Base-by-base conservation (phyloP, 2,888 invertebrate species). In the Lysandra bellargus region DNA sequence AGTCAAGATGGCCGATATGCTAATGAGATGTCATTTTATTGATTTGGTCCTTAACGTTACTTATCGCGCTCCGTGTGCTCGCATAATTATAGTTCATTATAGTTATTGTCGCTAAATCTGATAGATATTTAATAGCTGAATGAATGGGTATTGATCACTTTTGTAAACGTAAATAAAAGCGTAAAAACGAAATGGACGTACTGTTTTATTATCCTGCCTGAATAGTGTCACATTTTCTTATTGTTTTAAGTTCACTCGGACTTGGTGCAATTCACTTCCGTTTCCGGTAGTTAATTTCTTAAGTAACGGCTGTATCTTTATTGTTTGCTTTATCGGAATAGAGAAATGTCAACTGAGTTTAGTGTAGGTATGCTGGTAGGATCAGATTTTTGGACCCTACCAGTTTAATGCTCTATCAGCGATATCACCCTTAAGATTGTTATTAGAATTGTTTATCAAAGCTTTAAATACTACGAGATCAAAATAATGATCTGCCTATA, bases 1-100 rank as follows among this genome's bases (percentile, higher is more conserved):
- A 82, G 80, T 83, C 85, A 85, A 88, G 87, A 89, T 89, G 86
- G 85, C 84, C 80, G 87, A 88, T 88, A 89, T 89, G 88, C 84
- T 88, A 87, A 90, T 89, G 80, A 79, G 81, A 76, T 76, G 76
- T 76, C 76, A 83, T 86, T 87, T 87, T 87, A 89, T 89, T 87
- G 89, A 89, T 76, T 76, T 53, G 57, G 82, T 82, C 85, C 85
- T 87, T 88, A 86, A 83, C 81, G 72, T 80, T 80, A 75, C 75
- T 75, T 75, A 76, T 83, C 80, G 82, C 82, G 83, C 81, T 78
- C 83, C 87, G 88, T 89, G 89, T 82, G 81, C 80, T 79, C 84
- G 89, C 88, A 88, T 89, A 88, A 87, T 86, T 82, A 81, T 44
- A 80, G 78, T 79, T 82, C 80, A 76, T 76, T 76, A 57, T 53